Evolutionary conservation across 1,140 invertebrate genomes (phyloP).

Genomic region (Batillaria attramentaria): DNA sequence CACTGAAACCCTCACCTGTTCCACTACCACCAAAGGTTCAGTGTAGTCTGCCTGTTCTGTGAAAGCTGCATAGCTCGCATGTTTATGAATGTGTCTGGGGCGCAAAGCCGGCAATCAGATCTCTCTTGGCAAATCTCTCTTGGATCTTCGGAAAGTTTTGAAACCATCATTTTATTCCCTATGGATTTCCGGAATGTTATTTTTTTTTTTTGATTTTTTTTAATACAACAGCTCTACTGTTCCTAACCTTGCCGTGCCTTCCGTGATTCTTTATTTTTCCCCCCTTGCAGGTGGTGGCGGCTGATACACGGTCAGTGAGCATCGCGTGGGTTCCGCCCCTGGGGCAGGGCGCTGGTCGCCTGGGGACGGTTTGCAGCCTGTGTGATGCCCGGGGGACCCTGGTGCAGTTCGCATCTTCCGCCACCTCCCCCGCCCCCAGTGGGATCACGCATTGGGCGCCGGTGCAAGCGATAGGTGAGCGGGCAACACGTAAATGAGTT

Average conservation of each 20-base stretch:
- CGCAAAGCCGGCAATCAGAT: no score
- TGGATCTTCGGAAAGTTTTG: no score
- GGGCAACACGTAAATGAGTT: background rate
- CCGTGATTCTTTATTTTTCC: no score
- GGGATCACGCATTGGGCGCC: constrained; percentile 42
- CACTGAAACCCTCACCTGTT: constrained; percentile 52
- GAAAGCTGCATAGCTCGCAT: no score
- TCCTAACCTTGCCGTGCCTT: no score
- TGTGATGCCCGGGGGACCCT: constrained; percentile 47
- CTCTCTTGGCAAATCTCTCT: no score
- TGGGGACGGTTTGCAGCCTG: constrained; percentile 35
- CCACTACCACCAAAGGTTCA: constrained; percentile 61
- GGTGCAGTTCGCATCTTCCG: constrained; percentile 55
- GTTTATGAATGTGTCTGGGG: no score
- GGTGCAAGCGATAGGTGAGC: constrained; percentile 59
- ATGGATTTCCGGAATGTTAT: no score
- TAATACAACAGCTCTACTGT: no score
- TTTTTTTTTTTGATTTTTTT: no score
- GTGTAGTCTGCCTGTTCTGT: no score
- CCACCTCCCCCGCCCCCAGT: constrained; percentile 46
- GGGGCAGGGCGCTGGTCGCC: constrained; percentile 29
- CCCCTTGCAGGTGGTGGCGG: constrained; percentile 48
- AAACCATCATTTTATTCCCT: no score
- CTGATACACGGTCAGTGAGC: constrained; percentile 38
- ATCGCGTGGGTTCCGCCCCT: constrained; percentile 59